phyloP scores from a whole-genome alignment of 2,113 vertebrate species.

The Eublepharis macularius region DNA sequence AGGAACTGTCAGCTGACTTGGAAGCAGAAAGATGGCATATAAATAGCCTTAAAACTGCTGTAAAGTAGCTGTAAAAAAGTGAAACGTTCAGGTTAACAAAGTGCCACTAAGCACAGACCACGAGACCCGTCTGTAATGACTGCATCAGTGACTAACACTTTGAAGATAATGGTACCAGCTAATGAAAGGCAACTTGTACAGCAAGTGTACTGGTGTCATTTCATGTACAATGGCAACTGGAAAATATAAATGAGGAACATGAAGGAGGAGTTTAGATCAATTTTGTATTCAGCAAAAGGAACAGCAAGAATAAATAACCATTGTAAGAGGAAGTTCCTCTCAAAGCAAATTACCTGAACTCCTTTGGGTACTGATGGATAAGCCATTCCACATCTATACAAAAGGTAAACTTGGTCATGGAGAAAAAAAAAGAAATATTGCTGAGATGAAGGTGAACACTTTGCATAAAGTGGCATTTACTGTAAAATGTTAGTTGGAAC shows the following conservation, averaged over 20 bases:
- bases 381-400: conserved; percentile 96
- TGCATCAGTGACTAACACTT: neutral
- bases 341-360: conserved; percentile 85
- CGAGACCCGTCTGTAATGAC: too few relatives aligned
- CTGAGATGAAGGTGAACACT: conserved; percentile 14
- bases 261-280: neutral
- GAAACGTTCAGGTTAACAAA: too few relatives aligned
- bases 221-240: neutral
- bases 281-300: neutral
- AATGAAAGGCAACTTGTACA: neutral
- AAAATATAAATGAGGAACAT: neutral
- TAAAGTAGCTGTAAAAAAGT: too few relatives aligned
- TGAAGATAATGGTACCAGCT: neutral
- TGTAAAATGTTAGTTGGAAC: neutral
- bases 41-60: too few relatives aligned
- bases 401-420: conserved; percentile 90
- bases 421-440: conserved; percentile 37
- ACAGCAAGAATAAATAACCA: neutral
- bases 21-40: too few relatives aligned
- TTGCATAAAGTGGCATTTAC: neutral
- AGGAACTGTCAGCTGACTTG: too few relatives aligned
- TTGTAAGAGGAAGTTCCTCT: fast-evolving
- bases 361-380: conserved; percentile 86
- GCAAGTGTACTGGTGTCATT: too few relatives aligned
- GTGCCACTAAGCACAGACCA: too few relatives aligned